phyloP scores from a whole-genome alignment of 2,113 vertebrate genomes.

The Rhinoptilus africanus region DNA sequence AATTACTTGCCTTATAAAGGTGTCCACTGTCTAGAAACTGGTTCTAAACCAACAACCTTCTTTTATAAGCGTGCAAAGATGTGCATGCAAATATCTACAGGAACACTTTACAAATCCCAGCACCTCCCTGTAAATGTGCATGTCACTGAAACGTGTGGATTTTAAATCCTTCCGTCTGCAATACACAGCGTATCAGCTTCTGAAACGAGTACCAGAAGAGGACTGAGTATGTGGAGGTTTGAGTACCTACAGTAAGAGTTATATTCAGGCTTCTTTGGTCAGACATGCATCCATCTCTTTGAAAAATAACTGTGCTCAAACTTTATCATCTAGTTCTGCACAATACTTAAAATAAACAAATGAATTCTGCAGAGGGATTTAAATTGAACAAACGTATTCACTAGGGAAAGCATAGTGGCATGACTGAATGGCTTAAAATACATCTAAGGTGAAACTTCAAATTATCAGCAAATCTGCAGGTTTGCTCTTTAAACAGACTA shows the following conservation, averaged over 20 bases:
- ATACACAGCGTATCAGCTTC: background rate
- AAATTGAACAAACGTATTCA: slow-evolving; percentile 16
- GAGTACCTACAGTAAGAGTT: background rate
- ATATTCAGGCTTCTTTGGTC: background rate
- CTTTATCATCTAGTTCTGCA: background rate
- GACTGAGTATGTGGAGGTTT: background rate
- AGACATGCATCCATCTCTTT: background rate
- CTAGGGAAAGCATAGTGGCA: background rate
- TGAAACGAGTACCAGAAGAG: background rate
- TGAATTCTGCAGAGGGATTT: slow-evolving; percentile 16
- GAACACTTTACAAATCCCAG: background rate
- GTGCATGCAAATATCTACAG: background rate
- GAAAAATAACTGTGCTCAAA: background rate
- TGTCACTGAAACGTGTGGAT: background rate
- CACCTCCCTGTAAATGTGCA: background rate
- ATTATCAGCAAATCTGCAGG: background rate
- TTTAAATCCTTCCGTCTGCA: background rate
- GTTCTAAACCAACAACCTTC: background rate
- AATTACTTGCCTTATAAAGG: background rate
- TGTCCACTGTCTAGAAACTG: background rate
- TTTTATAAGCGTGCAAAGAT: background rate
- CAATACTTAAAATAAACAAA: slow-evolving; percentile 20
- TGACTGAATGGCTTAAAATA: slow-evolving; percentile 23
- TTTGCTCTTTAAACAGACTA: slow-evolving; percentile 14
- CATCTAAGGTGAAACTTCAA: background rate